Base-by-base conservation (phyloP, 2,113 vertebrate genomes). In the Cephalopterus ornatus region DNA sequence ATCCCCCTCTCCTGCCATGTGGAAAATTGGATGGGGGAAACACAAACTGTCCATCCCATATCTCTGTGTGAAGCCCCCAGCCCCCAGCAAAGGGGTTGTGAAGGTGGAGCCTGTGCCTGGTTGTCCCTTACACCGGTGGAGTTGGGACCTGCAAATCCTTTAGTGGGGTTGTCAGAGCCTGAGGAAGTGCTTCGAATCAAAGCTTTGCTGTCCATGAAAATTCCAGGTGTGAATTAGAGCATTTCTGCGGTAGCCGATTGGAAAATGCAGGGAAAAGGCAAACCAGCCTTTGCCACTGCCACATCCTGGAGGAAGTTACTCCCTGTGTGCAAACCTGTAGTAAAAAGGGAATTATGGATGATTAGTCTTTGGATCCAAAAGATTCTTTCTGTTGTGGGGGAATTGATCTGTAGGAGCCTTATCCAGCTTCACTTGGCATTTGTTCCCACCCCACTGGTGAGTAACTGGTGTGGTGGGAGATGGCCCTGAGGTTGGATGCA, bases 91-190 rank as follows among this genome's bases (percentile, higher is more conserved):
- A 82, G 59, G 50, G 28, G 44, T 20, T 8, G 4, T 11, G 9
- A 14, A 4, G 46, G 16, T 0, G 8, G n/a, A 22, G 18, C 9
- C 20, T 58, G 63, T 1, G 6, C 32, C 66, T 24, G 70, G 3
- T 3, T 5, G 3, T 14, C 13, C 53, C 32, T 33, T 33, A 2
- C 0, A 8, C 3, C 18, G 0, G 30, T 6, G 41, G 30, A n/a
- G 8, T 0, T 41, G 46, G 41, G 10, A 35, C 26, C 76, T 35
- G 46, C 30, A 30, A 15, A 41, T 5, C 65, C 58, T 6, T 24
- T 2, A 2, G 26, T 15, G 41, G 35, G 18, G 3, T 7, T 52
- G 27, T 20, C 6, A 1, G n/a, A n/a, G 13, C 17, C 24, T 14
- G 42, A 42, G 55, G 77, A 47, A 78, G 4, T 1, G 8, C 52